These are phyloP conservation scores for Maccullochella peelii DNA, from an alignment of 2,113 vertebrate genomes.

Conservation along the genomic window DNA sequence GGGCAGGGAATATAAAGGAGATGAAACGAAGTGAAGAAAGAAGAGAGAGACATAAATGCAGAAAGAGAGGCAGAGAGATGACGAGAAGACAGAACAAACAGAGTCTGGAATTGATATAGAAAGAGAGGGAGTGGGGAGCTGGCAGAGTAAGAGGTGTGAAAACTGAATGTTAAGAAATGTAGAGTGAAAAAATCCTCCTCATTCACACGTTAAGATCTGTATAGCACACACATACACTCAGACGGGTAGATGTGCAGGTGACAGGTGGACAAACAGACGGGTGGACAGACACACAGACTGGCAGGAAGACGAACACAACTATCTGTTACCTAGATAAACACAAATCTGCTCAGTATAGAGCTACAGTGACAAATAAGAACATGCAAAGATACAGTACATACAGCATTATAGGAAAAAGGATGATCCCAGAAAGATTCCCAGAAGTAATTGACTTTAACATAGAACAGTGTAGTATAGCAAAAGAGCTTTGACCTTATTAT, in stretches of 20 bases:
- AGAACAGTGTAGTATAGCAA: not conserved
- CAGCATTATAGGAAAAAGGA: not conserved
- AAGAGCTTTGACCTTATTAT: not conserved
- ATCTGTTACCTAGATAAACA: slow-evolving; percentile 10
- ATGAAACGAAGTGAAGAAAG: not conserved
- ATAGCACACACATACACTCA: not conserved
- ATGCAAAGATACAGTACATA: not conserved
- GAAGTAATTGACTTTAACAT: not conserved
- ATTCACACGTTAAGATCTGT: slow-evolving; percentile 3
- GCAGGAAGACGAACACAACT: not conserved
- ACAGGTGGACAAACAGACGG: slow-evolving; percentile 50
- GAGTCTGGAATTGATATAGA: not conserved
- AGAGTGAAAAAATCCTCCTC: slow-evolving; percentile 34
- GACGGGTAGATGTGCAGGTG: slow-evolving; percentile 2
- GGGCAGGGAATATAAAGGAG: not conserved
- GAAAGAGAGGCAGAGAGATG: not conserved
- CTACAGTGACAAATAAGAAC: not conserved
- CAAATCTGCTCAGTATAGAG: not conserved
- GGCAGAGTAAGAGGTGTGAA: slow-evolving; percentile 30
- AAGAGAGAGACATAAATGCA: not conserved
- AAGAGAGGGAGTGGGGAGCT: not conserved
- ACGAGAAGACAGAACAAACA: not conserved
- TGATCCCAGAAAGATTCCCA: not conserved
- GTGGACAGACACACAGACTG: slow-evolving; percentile 25
- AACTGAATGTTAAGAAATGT: slow-evolving; percentile 33